These are phyloP conservation scores for Anoplophora glabripennis DNA, from an alignment of 1,140 invertebrate species.

Conservation along the genomic window DNA sequence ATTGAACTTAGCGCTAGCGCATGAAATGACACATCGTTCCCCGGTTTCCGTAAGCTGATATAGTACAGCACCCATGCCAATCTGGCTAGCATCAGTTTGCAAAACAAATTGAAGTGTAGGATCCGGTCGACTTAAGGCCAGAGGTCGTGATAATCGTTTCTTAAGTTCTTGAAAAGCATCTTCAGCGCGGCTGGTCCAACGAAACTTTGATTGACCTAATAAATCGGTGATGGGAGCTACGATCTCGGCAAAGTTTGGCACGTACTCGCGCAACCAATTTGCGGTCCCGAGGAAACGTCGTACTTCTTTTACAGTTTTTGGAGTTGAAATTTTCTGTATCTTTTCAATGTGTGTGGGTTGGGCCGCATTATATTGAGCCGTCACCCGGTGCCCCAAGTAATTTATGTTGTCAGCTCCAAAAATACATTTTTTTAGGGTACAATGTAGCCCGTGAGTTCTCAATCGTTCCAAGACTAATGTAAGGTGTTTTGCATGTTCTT, in stretches of 20 bases:
- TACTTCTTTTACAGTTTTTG: constrained; percentile 21
- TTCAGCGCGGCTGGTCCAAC: background rate
- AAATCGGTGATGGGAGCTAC: constrained; percentile 25
- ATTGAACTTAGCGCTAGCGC: constrained; percentile 20
- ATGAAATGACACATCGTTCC: constrained; percentile 14
- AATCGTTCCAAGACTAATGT: constrained; percentile 8
- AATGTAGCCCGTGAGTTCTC: background rate
- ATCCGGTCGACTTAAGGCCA: constrained; percentile 27
- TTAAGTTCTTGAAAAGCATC: constrained; percentile 38
- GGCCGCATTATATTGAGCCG: background rate
- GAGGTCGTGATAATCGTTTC: constrained; percentile 22
- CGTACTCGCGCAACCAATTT: constrained; percentile 36
- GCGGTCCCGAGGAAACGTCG: constrained; percentile 28
- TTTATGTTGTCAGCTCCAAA: background rate
- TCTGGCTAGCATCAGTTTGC: constrained; percentile 39
- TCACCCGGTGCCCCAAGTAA: constrained; percentile 12
- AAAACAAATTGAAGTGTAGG: constrained; percentile 37
- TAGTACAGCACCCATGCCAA: constrained; percentile 33
- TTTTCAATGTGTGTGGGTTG: constrained; percentile 12
- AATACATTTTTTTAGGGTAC: constrained; percentile 4
- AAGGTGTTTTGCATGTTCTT: constrained; percentile 6
- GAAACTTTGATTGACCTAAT: constrained; percentile 17
- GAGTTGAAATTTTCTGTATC: background rate
- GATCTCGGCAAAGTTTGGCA: constrained; percentile 21
- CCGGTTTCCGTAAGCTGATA: constrained; percentile 27